Evolutionary conservation across 2,797 vertebrate genomes (phyloP), one percentile per base, ranked within the genome.

Genomic region (Darevskia nairensis): DNA sequence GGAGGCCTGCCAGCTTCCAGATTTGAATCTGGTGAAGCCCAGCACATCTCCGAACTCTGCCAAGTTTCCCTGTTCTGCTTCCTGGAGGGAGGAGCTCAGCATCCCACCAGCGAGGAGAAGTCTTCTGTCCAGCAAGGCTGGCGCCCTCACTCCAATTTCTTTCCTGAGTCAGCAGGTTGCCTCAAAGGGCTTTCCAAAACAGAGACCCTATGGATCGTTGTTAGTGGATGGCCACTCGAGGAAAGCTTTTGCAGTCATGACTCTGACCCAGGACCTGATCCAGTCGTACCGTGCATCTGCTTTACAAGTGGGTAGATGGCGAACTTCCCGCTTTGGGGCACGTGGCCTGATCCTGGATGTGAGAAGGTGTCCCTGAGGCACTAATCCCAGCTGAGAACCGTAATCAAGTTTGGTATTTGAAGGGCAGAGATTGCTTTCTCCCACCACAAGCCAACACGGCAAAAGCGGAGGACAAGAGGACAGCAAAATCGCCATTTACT

Each of bases 1-100:
- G 74, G 88, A 87, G 66, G 7, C 66, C 8, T 59, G 90, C n/a
- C 90, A 91, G 86, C 59, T 81, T 85, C 90, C 89, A 75, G 66
- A 4, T 44, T 80, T 82, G 82, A 55, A 71, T 46, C 77, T 87
- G 81, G 27, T 0, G 2, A 77, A 64, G 25, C 80, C 82, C 91
- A 86, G 79, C 32, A 0, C 0, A n/a, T 32, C 88, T 27, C 86
- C 87, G 77, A 85, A 84, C 27, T 35, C 17, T 0, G 10, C 85
- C 87, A 27, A 82, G 85, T 59, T 82, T 71, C 44, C 35, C 25
- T 8, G 2, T 25, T 17, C 80, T 11, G n/a, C 86, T n/a, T 77
- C 80, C 29, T 74, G 61, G 72, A 72, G 88, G 84, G 86, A 84
- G 92, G 29, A 27, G n/a, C 89, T 32, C 8, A 11, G 21, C 8